Evolutionary conservation across 2,113 vertebrate genomes (phyloP), one percentile per base, ranked within the genome.

Genomic region (Callochromis pleurospilus): DNA sequence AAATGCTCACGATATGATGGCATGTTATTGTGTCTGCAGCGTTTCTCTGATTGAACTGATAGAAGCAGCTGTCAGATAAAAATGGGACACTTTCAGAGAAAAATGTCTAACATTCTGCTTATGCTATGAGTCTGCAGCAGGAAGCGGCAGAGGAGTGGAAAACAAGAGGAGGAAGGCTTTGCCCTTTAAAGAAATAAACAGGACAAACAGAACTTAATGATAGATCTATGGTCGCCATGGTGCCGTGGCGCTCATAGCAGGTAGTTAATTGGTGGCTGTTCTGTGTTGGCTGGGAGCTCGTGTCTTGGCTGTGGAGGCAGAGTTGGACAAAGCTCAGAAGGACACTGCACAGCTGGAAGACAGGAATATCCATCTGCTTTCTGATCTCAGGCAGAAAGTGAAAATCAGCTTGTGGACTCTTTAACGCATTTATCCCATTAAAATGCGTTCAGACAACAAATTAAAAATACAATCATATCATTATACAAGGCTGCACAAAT

Each of bases 351-450:
- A 77, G 70, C 70, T 77, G 70, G 70, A 77, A 29, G 45, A 49
- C 70, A 77, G 6, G 24, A 49, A 77, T 77, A 77, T 49, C 70
- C 45, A 77, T 77, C 70, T 77, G 70, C 45, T 77, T 49, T 77
- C 70, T 77, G 10, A n/a, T 49, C 70, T 77, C 70, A n/a, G 45
- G 42, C 24, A 77, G 70, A 77, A 31, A 77, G 70, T 31, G 42
- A n/a, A 47, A 31, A 49, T 75, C 70, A 5, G 26, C 45, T 13
- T 19, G 47, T 1, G 15, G 14, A 49, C 10, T n/a, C 0, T 33
- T 77, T 51, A 77, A 33, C 13, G 45, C 3, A 33, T 12, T 49
- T 33, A 19, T 31, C 45, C 9, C 17, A 51, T 77, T 49, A 77
- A 51, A 77, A 49, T 77, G 14, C 2, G 6, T 75, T 49, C 24